These are phyloP conservation scores for Hirtodrosophila alboralis DNA, from an alignment of 2,888 invertebrate genomes.

Conservation along the genomic window DNA sequence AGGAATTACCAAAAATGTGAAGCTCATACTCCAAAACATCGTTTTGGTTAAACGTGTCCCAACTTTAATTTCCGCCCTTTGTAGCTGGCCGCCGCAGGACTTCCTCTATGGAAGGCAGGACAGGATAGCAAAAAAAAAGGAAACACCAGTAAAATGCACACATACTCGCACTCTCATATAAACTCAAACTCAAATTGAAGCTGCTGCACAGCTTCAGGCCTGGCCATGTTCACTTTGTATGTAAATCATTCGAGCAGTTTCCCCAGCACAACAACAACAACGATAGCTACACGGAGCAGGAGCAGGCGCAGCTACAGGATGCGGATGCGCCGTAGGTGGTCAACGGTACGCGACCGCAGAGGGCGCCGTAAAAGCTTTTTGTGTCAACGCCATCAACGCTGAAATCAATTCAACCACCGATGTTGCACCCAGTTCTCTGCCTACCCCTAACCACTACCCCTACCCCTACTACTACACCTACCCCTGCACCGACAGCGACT, in stretches of 20 bases:
- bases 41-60: constrained; percentile 73
- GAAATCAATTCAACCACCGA: constrained; percentile 75
- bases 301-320: constrained; percentile 59
- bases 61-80: constrained; percentile 72
- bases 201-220: constrained; percentile 42
- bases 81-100: constrained; percentile 57
- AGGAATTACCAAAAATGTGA: constrained; percentile 50
- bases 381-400: constrained; percentile 81
- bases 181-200: constrained; percentile 9
- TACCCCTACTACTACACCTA: constrained; percentile 14
- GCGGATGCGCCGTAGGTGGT: constrained; percentile 74
- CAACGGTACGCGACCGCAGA: constrained; percentile 77
- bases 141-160: constrained; percentile 45
- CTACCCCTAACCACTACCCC: background rate
- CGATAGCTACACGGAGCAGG: constrained; percentile 41
- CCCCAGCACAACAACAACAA: constrained; percentile 50
- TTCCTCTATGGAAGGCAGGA: constrained; percentile 41
- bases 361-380: constrained; percentile 81
- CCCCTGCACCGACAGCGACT: constrained; percentile 37
- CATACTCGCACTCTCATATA: constrained; percentile 16
- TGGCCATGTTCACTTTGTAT: constrained; percentile 75
- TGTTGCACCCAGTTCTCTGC: constrained; percentile 12
- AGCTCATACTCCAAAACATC: constrained; percentile 40
- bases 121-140: constrained; percentile 33
- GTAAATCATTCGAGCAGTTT: constrained; percentile 70